phyloP scores from a whole-genome alignment of 2,888 invertebrate genomes.

The Folsomia manolachei region DNA sequence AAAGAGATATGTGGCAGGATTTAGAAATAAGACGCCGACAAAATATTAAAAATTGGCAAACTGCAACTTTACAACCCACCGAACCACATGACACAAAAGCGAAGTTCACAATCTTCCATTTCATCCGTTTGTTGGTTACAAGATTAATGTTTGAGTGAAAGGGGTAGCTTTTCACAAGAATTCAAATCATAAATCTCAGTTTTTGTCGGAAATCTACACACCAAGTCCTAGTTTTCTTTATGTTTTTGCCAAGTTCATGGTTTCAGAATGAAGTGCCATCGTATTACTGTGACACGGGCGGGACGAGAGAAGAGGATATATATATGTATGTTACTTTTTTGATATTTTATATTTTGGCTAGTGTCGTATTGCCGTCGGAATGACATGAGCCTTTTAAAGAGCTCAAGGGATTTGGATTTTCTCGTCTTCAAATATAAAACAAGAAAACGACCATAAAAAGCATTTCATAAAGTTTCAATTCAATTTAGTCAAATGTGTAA shows the following conservation, averaged over 20 bases:
- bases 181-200: neutral
- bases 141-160: neutral
- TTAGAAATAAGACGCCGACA: neutral
- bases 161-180: neutral
- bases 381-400: too few species aligned
- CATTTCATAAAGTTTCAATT: neutral
- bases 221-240: neutral
- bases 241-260: neutral
- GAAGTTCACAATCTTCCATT: too few species aligned
- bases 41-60: neutral
- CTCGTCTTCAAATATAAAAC: too few species aligned
- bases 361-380: too few species aligned
- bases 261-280: neutral
- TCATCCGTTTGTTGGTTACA: neutral
- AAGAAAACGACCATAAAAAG: neutral
- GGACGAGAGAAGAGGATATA: neutral
- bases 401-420: too few species aligned
- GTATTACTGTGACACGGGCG: neutral
- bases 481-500: neutral
- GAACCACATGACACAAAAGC: neutral
- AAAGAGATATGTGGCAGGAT: too few species aligned
- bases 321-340: too few species aligned
- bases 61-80: neutral
- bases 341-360: neutral
- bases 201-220: constrained; percentile 3